Base-by-base conservation (phyloP, 2,888 invertebrate genomes). In the Coelopa pilipes region DNA sequence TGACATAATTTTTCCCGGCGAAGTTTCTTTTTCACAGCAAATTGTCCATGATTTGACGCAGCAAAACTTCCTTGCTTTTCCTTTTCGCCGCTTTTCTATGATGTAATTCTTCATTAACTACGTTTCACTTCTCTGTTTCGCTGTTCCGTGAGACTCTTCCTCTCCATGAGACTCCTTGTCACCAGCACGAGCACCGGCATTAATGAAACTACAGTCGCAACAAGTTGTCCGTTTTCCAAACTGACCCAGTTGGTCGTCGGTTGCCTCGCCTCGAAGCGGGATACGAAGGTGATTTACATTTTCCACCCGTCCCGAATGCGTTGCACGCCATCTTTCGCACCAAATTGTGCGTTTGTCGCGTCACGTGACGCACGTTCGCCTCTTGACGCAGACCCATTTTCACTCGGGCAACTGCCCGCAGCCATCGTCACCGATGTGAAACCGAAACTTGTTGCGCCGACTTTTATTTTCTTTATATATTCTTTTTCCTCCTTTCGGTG, bases 321-420 rank as follows among this genome's bases (percentile, higher is more conserved):
- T 57, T 68, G 12, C 57, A 24, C 57, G 45, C 17, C 47, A 59
- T 49, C 34, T 62, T 62, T 24, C 45, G 60, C 62, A 60, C 45
- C 24, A 62, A 70, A 63, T 63, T 70, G 62, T 70, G 70, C 70
- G 70, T 60, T 47, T n/a, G 47, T 19, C 49, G 60, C 60, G 47
- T 70, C 70, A 70, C 70, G 70, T 70, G 62, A 70, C 62, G 34
- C 62, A 62, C 62, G 62, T 53, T 49, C 62, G 62, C 49, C 12
- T 34, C 17, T 65, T 34, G 13, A 65, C 34, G 34, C 19, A 19
- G 19, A 46, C 15, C 13, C 24, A 62, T 60, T 59, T 60, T 67
- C 67, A 67, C 24, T 60, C 34, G 34, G 34, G 2, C 34, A 34
- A 34, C 34, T 34, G 34, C 34, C 34, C 34, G 34, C 2, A 34